Evolutionary conservation across 2,888 invertebrate species (phyloP), one percentile per base, ranked within the genome.

Genomic region (Netelia fuscicornis): DNA sequence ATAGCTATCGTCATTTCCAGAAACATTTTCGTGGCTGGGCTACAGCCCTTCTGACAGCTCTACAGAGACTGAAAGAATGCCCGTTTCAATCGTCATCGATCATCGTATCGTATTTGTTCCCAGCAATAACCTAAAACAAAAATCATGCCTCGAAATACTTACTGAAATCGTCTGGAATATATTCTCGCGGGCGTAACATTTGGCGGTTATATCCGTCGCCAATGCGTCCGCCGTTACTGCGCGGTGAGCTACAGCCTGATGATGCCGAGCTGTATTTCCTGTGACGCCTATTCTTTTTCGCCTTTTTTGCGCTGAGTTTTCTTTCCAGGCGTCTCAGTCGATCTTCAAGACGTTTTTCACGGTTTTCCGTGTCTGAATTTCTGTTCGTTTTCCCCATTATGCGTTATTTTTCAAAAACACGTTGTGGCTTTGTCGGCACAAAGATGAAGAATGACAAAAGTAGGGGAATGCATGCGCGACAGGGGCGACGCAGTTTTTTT

Each of bases 181-280:
- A 25, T 25, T 25, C 25, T 25, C 25, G 0, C 25, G 17, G 23
- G 42, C 52, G 30, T 52, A 11, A 70, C 78, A 30, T 68, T 68
- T 62, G 68, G 17, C 1, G 78, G 58, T 52, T 78, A 68, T 60
- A 68, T 58, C 60, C 68, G 67, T 68, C 65, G 58, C 60, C 13
- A 52, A 58, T 68, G 8, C 68, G 67, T 1, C 37, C 17, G 56
- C 52, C 67, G 3, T 76, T 65, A 11, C 67, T 67, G 8, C 25
- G 67, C 42, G 76, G 65, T 17, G 65, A 76, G 67, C 25, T 17
- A 42, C 76, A 65, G 44, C 60, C 48, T 17, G 68, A 78, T 60
- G 60, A 60, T 78, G 78, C 48, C 68, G 78, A 78, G 78, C 58
- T 78, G 52, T 78, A 68, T 78, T 78, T 70, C n/a, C 68, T 78